phyloP scores from a whole-genome alignment of 2,113 vertebrate species.

The Oxyura jamaicensis region DNA sequence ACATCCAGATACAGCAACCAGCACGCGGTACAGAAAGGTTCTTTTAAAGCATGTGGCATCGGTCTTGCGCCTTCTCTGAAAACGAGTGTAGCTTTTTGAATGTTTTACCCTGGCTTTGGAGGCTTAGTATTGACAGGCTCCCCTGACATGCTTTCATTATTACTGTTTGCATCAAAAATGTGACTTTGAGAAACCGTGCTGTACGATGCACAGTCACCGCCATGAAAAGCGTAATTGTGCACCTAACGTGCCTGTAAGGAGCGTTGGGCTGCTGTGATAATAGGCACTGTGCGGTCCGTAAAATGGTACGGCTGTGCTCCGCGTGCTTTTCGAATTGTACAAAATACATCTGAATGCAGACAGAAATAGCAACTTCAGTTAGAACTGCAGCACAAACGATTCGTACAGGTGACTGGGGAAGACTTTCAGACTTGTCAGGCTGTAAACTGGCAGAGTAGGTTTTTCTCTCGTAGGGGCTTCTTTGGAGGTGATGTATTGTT shows the following conservation, averaged over 20 bases:
- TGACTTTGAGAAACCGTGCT: background rate
- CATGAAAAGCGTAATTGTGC: conserved; percentile 12
- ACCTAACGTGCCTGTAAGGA: background rate
- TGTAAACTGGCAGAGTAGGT: background rate
- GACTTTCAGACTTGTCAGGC: background rate
- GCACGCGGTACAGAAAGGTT: background rate
- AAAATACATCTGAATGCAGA: conserved; percentile 9
- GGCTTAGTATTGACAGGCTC: background rate
- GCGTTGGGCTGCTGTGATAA: conserved; percentile 59
- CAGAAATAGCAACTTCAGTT: conserved; percentile 49
- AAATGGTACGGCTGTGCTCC: background rate
- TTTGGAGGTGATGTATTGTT: background rate
- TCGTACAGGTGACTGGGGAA: conserved; percentile 7
- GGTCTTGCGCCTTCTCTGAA: background rate
- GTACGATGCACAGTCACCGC: background rate
- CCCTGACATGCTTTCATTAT: background rate
- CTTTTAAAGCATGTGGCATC: background rate
- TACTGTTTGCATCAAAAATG: background rate
- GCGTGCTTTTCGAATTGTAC: background rate
- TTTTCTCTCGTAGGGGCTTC: background rate
- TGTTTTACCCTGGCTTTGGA: background rate
- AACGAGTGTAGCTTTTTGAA: background rate
- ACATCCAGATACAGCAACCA: background rate
- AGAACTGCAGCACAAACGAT: background rate
- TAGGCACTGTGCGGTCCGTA: conserved; percentile 36